These are phyloP conservation scores for Megalurothrips usitatus DNA, from an alignment of 2,888 invertebrate species.

Conservation along the genomic window DNA sequence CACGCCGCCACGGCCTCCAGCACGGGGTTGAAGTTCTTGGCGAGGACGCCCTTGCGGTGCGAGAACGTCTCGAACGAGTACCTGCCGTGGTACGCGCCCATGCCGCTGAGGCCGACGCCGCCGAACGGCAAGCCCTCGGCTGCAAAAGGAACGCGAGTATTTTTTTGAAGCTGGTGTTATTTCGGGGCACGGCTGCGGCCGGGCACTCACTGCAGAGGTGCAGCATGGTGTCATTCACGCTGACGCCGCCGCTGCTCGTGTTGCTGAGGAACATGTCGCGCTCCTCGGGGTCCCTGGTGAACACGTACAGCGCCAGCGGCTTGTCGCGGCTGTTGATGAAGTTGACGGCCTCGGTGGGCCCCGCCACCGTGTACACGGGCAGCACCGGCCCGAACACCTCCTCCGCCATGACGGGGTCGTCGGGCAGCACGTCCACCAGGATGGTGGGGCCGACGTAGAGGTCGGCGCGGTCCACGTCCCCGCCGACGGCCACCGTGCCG, in stretches of 20 bases:
- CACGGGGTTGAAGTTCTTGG: slow-evolving; percentile 63
- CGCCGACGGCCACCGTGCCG: slow-evolving; percentile 73
- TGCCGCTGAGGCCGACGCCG: slow-evolving; percentile 91
- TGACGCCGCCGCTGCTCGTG: slow-evolving; percentile 74
- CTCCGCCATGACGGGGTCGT: slow-evolving; percentile 76
- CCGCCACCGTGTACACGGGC: slow-evolving; percentile 78
- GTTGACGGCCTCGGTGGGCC: slow-evolving; percentile 85
- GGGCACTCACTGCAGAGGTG: slow-evolving; percentile 62
- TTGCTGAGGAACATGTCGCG: slow-evolving; percentile 60
- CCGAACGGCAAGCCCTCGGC: slow-evolving; percentile 95
- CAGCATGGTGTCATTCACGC: slow-evolving; percentile 82
- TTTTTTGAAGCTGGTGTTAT: no score
- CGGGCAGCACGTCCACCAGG: slow-evolving; percentile 64
- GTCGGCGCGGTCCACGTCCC: slow-evolving; percentile 67
- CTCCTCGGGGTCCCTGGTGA: slow-evolving; percentile 60
- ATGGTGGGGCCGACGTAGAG: slow-evolving; percentile 84
- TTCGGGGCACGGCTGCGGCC: no score
- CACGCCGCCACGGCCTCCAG: slow-evolving; percentile 66
- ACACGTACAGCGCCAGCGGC: slow-evolving; percentile 84
- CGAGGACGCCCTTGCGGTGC: slow-evolving; percentile 79
- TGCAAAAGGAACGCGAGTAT: slow-evolving; percentile 46
- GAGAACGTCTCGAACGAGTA: slow-evolving; percentile 87
- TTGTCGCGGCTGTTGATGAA: slow-evolving; percentile 85
- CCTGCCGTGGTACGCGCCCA: slow-evolving; percentile 91
- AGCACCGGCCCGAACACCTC: slow-evolving; percentile 97